phyloP scores from a whole-genome alignment of 2,888 invertebrate genomes.

The Nowickia ferox region DNA sequence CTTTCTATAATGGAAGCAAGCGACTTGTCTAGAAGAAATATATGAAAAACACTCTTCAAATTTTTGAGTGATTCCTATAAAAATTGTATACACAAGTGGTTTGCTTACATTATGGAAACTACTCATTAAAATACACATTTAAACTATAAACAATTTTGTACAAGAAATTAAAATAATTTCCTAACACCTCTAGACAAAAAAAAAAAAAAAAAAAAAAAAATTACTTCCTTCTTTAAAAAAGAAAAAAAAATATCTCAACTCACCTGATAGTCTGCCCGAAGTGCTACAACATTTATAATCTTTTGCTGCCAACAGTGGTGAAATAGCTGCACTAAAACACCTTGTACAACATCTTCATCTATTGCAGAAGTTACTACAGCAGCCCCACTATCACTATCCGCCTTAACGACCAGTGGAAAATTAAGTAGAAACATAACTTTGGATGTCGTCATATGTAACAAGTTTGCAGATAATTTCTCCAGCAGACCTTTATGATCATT shows the following conservation, averaged over 20 bases:
- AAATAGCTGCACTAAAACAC: slow-evolving; percentile 73
- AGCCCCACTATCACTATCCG: neutral
- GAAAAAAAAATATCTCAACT: neutral
- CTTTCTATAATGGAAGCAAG: no score
- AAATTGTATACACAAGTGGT: no score
- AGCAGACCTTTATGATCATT: slow-evolving; percentile 73
- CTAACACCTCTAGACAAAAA: neutral
- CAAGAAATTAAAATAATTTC: neutral
- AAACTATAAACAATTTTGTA: no score
- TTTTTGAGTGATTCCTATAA: no score
- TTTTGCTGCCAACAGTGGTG: slow-evolving; percentile 75
- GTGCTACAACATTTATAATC: slow-evolving; percentile 76
- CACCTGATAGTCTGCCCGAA: slow-evolving; percentile 76
- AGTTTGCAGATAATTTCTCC: slow-evolving; percentile 72
- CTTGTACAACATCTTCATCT: slow-evolving; percentile 47
- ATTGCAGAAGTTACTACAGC: neutral
- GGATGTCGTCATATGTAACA: slow-evolving; percentile 76
- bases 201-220: neutral
- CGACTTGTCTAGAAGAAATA: no score
- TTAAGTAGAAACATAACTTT: slow-evolving; percentile 77
- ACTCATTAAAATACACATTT: no score
- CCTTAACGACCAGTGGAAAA: neutral
- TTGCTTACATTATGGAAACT: no score
- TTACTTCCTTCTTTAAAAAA: slow-evolving; percentile 1
- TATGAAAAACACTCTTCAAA: no score